These are phyloP conservation scores for Fabriciana adippe DNA, from an alignment of 2,888 invertebrate genomes.

Conservation along the genomic window DNA sequence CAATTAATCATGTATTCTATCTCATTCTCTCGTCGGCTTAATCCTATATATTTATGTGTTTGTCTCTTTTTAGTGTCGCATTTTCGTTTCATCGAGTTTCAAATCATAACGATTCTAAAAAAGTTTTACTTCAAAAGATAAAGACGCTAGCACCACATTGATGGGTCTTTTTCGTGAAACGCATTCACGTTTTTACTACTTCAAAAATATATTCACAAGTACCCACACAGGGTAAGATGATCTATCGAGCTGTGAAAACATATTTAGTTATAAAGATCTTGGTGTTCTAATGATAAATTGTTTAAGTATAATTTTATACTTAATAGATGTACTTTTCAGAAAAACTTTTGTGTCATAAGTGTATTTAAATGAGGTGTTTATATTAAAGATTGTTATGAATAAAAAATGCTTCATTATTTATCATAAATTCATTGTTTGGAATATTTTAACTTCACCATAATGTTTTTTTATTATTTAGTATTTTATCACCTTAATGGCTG, in stretches of 20 bases:
- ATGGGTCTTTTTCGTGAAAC: neutral
- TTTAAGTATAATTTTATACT: constrained; percentile 32
- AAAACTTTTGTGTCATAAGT: constrained; percentile 31
- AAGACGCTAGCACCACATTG: too few relatives aligned
- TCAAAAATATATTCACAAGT: neutral
- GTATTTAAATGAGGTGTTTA: constrained; percentile 31
- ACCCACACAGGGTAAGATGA: constrained; percentile 27
- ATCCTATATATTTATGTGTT: too few relatives aligned
- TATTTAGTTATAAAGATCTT: constrained; percentile 29
- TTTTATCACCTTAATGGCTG: too few relatives aligned
- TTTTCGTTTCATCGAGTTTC: too few relatives aligned
- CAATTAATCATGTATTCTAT: too few relatives aligned
- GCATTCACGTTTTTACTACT: constrained; percentile 10
- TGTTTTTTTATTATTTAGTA: too few relatives aligned
- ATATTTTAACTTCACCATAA: too few relatives aligned
- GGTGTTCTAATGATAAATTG: constrained; percentile 28
- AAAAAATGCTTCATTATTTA: constrained; percentile 8
- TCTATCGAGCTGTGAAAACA: constrained; percentile 35
- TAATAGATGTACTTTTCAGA: constrained; percentile 30
- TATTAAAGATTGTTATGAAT: constrained; percentile 35
- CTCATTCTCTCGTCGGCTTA: too few relatives aligned
- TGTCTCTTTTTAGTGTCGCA: too few relatives aligned
- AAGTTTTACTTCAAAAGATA: too few relatives aligned
- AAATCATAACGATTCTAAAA: too few relatives aligned
- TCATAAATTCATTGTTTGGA: too few relatives aligned